Evolutionary conservation across 64 coral and sea anemone genomes (phyloP), one percentile per base, ranked within the genome.

Genomic region (Dendrophyllia cribrosa): DNA sequence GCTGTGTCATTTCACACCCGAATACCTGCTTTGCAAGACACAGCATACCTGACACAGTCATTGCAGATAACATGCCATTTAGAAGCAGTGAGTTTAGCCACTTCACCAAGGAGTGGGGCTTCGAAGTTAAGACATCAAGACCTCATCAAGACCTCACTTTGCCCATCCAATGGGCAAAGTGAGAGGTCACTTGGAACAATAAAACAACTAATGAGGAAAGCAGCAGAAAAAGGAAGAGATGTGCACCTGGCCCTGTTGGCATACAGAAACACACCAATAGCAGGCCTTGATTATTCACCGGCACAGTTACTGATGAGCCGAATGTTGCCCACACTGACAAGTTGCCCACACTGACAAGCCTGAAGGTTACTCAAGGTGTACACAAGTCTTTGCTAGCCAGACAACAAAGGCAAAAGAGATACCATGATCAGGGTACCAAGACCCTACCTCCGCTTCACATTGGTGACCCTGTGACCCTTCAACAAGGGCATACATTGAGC

Each of bases 1-100:
- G 69, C 8, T 86, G 43, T 64, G 82, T 92, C 44, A 59, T 85
- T 43, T 77, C 49, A 63, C 79, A 82, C 16, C 20, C 84, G 22
- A 75, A 86, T 46, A 81, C 66, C 88, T 88, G 85, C 76, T 48
- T 45, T 52, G 61, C 85, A 82, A 60, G 85, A 64, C 13, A 93
- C 87, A 72, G 83, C 91, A 10, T 74, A n/a, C n/a, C n/a, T n/a
- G n/a, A 93, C 53, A 75, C 77, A 59, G 47, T 92, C 20, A 24
- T 92, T 45, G 69, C 90, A 34, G 81, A 86, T 58, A 92, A 92
- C 59, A 93, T 87, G 74, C 91, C 91, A 66, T 93, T 93, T 71
- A 71, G 61, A 62, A 93, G 91, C 59, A 49, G 48, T 65, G 74
- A 93, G 50, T 34, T 93, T 69, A 46, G 49, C 73, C 51, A 80